Evolutionary conservation across 2,113 vertebrate species (phyloP).

Genomic region (Ophiodon elongatus): DNA sequence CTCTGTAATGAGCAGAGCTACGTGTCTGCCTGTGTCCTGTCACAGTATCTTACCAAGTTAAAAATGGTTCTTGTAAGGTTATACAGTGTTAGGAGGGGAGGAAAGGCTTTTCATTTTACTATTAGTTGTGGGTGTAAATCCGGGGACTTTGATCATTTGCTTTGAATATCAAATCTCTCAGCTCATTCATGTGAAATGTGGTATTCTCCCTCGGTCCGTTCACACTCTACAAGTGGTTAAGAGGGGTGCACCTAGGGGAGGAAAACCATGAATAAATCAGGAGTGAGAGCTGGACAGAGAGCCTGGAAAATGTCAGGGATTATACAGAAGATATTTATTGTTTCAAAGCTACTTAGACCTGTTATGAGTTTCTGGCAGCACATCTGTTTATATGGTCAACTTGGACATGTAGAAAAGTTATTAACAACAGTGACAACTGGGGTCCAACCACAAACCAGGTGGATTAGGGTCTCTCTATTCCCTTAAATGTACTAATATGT

Average conservation of each 20-base stretch:
- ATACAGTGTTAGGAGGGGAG: slow-evolving; percentile 34
- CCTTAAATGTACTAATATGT: not conserved
- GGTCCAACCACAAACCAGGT: not conserved
- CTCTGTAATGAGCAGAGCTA: slow-evolving; percentile 43
- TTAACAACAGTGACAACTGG: not conserved
- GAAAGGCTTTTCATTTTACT: slow-evolving; percentile 12
- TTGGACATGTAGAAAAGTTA: not conserved
- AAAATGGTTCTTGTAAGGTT: slow-evolving; percentile 57
- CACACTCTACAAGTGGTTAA: slow-evolving; percentile 5
- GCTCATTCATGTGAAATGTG: slow-evolving; percentile 48
- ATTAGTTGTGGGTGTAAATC: slow-evolving; percentile 1
- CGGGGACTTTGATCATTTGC: slow-evolving; percentile 28
- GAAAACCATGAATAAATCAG: slow-evolving; percentile 3
- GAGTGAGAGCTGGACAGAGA: slow-evolving; percentile 11
- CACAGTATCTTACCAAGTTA: slow-evolving; percentile 38
- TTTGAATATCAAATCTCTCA: slow-evolving; percentile 41
- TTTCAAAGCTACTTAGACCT: slow-evolving; percentile 13
- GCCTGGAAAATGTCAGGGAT: slow-evolving; percentile 32
- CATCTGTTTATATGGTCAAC: not conserved
- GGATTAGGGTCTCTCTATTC: not conserved
- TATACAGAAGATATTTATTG: slow-evolving; percentile 20
- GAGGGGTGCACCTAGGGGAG: not conserved
- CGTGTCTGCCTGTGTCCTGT: slow-evolving; percentile 31
- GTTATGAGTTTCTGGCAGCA: slow-evolving; percentile 4
- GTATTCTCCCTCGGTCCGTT: slow-evolving; percentile 12